These are phyloP conservation scores for Amblyjoppa proteus DNA, from an alignment of 2,888 invertebrate genomes.

Conservation along the genomic window DNA sequence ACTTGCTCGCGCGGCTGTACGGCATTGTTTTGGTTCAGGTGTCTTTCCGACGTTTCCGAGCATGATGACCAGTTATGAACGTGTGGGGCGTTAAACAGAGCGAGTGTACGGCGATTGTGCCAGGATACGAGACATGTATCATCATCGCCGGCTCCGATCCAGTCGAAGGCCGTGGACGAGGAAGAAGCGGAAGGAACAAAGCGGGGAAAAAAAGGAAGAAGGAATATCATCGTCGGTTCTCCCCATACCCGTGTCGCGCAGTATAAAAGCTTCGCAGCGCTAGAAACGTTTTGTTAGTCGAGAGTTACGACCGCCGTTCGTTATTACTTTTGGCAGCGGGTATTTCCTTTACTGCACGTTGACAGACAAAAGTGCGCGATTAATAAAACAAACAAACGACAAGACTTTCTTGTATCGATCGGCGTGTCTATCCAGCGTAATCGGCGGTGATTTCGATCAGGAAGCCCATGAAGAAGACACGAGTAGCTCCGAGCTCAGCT, in stretches of 20 bases:
- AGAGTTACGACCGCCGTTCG: slow-evolving; percentile 63
- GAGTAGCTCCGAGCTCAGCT: slow-evolving; percentile 52
- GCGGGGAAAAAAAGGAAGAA: slow-evolving; percentile 69
- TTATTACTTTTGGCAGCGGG: slow-evolving; percentile 36
- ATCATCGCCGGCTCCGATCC: slow-evolving; percentile 49
- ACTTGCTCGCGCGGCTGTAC: slow-evolving; percentile 80
- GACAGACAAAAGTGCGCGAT: slow-evolving; percentile 9
- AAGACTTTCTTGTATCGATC: neutral
- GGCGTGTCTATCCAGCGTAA: neutral
- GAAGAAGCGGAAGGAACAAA: slow-evolving; percentile 70
- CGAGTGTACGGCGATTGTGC: slow-evolving; percentile 76
- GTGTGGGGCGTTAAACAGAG: slow-evolving; percentile 83
- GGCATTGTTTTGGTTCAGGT: slow-evolving; percentile 82
- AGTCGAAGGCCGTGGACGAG: slow-evolving; percentile 66
- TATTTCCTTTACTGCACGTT: slow-evolving; percentile 37
- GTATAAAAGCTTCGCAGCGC: slow-evolving; percentile 68
- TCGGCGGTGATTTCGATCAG: slow-evolving; percentile 24
- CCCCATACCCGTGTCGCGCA: slow-evolving; percentile 56
- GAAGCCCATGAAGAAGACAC: slow-evolving; percentile 70
- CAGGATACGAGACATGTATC: slow-evolving; percentile 59
- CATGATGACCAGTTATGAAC: slow-evolving; percentile 57
- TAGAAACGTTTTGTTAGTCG: slow-evolving; percentile 68
- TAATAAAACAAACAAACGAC: neutral
- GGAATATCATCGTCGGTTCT: slow-evolving; percentile 31
- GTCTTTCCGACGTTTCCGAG: slow-evolving; percentile 71